Base-by-base conservation (phyloP, 2,113 vertebrate species). In the Malurus alboscapulatus region DNA sequence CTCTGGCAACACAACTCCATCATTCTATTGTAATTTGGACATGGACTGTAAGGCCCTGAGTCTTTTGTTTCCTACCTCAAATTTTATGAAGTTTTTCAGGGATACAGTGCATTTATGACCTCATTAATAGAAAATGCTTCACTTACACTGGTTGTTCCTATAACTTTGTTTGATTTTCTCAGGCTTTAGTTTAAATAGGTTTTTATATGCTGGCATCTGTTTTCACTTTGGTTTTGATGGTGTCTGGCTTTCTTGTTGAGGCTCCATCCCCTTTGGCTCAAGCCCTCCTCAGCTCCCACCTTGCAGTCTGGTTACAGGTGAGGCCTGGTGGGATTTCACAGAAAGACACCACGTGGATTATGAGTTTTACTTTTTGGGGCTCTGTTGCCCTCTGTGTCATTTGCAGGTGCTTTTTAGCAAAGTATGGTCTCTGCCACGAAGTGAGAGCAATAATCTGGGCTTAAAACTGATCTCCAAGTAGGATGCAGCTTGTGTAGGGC, bases 151-250 rank as follows among this genome's bases (percentile, higher is more conserved):
- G n/a, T 26, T 87, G 42, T 76, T 94, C 59, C 80, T 40, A 51
- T 84, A 18, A n/a, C 24, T 65, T 44, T 40, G 50, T 82, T 82
- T 86, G 73, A 87, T 94, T 90, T 93, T 83, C 87, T 62, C 67
- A 58, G 85, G 71, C 58, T 95, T 71, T 80, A 83, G 58, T 83
- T 93, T 82, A 57, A 94, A 50, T 69, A 66, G 66, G 7, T 50
- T 59, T 88, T 89, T 91, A 72, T 68, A 17, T 42, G 58, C 58
- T 45, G 66, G 63, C 78, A 54, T 92, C 75, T 95, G 87, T 72
- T 96, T 96, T 76, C 42, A n/a, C 62, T 94, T 94, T 73, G 62
- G 32, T 68, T 95, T 79, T 90, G 82, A 38, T 26, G 42, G 71
- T 6, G 9, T 76, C 91, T 82, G 78, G 58, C 75, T 85, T 74